phyloP scores from a whole-genome alignment of 2,113 vertebrate species.

The Pongo pygmaeus region DNA sequence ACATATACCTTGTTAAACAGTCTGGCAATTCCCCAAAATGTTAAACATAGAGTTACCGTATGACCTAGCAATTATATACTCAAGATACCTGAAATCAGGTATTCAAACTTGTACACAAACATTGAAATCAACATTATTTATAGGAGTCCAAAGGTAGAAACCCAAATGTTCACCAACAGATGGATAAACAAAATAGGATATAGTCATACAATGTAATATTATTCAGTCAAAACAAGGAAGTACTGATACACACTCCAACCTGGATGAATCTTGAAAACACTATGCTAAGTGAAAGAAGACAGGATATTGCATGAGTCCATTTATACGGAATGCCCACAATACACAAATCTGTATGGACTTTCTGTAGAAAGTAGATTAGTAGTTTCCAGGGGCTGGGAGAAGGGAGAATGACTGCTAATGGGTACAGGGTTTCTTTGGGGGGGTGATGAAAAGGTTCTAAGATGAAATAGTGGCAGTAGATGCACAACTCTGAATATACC shows the following conservation, averaged over 20 bases:
- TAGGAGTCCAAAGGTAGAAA: neutral
- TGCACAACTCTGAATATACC: neutral
- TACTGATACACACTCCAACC: neutral
- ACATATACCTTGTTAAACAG: neutral
- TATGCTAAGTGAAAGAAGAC: neutral
- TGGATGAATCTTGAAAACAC: neutral
- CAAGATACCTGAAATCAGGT: neutral
- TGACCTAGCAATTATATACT: neutral
- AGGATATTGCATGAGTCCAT: neutral
- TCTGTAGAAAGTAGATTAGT: neutral
- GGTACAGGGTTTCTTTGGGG: neutral
- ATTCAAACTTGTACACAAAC: neutral
- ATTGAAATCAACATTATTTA: neutral
- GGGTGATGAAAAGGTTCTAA: neutral
- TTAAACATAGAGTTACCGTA: neutral
- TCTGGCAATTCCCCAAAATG: neutral
- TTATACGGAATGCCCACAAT: neutral
- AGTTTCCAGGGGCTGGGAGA: no score
- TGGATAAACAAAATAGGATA: neutral
- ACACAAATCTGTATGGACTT: neutral
- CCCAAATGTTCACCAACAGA: neutral
- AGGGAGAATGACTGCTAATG: neutral
- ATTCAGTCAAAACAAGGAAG: neutral
- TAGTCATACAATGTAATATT: neutral
- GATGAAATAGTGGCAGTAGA: neutral